Evolutionary conservation across 37 sponge, comb jelly and placozoan species (phyloP).

Genomic region (Chondrosia reniformis): DNA sequence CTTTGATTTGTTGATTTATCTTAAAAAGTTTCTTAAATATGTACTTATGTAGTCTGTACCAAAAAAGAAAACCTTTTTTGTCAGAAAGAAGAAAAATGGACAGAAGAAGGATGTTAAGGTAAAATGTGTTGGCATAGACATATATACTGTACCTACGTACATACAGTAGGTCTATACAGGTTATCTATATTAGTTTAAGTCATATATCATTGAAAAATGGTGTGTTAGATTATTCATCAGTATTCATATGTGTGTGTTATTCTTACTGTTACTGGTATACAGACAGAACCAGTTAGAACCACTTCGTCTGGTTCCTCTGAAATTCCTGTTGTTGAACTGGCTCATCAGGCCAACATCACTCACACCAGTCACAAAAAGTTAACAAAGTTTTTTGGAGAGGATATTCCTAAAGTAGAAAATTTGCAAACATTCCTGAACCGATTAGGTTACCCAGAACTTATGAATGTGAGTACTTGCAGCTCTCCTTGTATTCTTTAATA

Average conservation of each 20-base stretch:
- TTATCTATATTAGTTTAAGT: too few relatives aligned
- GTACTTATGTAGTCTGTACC: too few relatives aligned
- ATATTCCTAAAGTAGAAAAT: slow-evolving; percentile 41
- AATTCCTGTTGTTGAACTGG: neutral
- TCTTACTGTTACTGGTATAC: too few relatives aligned
- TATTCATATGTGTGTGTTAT: too few relatives aligned
- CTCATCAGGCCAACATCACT: slow-evolving; percentile 17
- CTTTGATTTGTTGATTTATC: too few relatives aligned
- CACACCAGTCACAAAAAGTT: slow-evolving; percentile 46
- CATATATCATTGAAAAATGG: too few relatives aligned
- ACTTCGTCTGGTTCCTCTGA: too few relatives aligned
- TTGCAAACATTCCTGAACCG: slow-evolving; percentile 39
- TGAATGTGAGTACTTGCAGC: slow-evolving; percentile 25
- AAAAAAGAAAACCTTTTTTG: slow-evolving; percentile 14
- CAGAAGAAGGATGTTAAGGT: slow-evolving; percentile 8
- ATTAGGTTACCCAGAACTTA: slow-evolving; percentile 44
- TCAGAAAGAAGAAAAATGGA: neutral
- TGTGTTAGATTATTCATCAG: too few relatives aligned
- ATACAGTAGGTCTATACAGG: too few relatives aligned
- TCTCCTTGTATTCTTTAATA: neutral
- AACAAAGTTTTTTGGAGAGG: slow-evolving; percentile 62
- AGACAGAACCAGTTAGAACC: too few relatives aligned
- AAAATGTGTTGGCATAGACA: too few relatives aligned
- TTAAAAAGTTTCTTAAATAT: too few relatives aligned
- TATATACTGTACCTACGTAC: slow-evolving; percentile 19